Evolutionary conservation across 1,140 invertebrate species (phyloP).

Genomic region (Papilio xuthus): DNA sequence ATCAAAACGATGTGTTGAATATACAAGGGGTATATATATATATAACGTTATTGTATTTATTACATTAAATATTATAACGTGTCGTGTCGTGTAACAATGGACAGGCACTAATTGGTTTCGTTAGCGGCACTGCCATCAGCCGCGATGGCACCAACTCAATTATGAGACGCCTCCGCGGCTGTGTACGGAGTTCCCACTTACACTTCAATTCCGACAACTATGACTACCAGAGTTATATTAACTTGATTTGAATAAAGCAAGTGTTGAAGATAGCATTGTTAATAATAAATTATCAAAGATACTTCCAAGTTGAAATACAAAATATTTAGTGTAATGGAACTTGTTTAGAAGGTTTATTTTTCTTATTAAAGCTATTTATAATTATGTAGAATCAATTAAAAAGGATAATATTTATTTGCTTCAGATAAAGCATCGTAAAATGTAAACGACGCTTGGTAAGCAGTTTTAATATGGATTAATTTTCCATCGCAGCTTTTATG

Average conservation of each 20-base stretch:
- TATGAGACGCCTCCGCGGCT: constrained; percentile 50
- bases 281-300: background rate
- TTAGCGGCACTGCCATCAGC: constrained; percentile 50
- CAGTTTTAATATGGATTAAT: constrained; percentile 45
- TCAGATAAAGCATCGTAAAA: background rate
- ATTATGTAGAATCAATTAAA: background rate
- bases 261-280: background rate
- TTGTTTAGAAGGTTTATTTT: background rate
- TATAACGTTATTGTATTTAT: too few relatives aligned
- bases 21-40: too few relatives aligned
- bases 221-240: constrained; percentile 37
- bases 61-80: background rate
- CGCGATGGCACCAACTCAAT: constrained; percentile 55
- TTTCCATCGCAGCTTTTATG: constrained; percentile 8
- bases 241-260: constrained; percentile 22
- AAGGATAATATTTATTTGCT: background rate
- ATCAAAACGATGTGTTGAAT: too few relatives aligned
- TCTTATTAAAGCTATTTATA: background rate
- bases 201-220: constrained; percentile 21
- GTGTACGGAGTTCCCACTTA: constrained; percentile 6
- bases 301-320: background rate
- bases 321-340: too few relatives aligned
- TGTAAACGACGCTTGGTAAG: constrained; percentile 25
- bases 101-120: constrained; percentile 63
- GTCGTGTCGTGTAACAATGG: constrained; percentile 48